These are phyloP conservation scores for Manis crassicaudata DNA, from an alignment of 2,797 vertebrate species.

Conservation along the genomic window DNA sequence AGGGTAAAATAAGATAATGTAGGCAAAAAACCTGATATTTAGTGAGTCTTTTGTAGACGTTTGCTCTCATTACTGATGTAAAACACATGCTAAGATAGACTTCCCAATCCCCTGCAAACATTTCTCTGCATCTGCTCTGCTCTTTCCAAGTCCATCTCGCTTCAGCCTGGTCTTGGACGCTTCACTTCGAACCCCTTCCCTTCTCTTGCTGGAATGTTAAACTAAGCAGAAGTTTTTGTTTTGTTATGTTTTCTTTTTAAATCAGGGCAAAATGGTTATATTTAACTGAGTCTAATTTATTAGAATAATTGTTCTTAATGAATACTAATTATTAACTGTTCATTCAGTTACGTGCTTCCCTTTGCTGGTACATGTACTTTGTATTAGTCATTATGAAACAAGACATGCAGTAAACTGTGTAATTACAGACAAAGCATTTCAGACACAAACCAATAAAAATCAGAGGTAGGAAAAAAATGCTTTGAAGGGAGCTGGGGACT, in stretches of 20 bases:
- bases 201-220: not conserved
- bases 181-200: not conserved
- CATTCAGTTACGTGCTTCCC: slow-evolving; percentile 82
- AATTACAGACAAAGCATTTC: slow-evolving; percentile 86
- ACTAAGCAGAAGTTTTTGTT: slow-evolving; percentile 57
- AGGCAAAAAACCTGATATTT: not conserved
- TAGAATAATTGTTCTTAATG: slow-evolving; percentile 87
- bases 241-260: slow-evolving; percentile 76
- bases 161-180: slow-evolving; percentile 21
- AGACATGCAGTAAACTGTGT: slow-evolving; percentile 84
- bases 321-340: slow-evolving; percentile 85
- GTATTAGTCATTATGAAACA: slow-evolving; percentile 86
- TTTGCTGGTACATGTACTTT: slow-evolving; percentile 83
- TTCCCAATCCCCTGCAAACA: not conserved
- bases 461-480: slow-evolving; percentile 85
- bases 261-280: slow-evolving; percentile 71
- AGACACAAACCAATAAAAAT: slow-evolving; percentile 87
- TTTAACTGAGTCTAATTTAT: slow-evolving; percentile 86
- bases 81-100: rapidly evolving
- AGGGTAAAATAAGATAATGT: not conserved
- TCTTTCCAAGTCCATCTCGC: not conserved
- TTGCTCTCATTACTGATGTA: not conserved
- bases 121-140: no score
- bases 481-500: slow-evolving; percentile 84
- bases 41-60: not conserved